Conservation (phyloP, 1,140 invertebrate genomes). For the Sinella curviseta region DNA sequence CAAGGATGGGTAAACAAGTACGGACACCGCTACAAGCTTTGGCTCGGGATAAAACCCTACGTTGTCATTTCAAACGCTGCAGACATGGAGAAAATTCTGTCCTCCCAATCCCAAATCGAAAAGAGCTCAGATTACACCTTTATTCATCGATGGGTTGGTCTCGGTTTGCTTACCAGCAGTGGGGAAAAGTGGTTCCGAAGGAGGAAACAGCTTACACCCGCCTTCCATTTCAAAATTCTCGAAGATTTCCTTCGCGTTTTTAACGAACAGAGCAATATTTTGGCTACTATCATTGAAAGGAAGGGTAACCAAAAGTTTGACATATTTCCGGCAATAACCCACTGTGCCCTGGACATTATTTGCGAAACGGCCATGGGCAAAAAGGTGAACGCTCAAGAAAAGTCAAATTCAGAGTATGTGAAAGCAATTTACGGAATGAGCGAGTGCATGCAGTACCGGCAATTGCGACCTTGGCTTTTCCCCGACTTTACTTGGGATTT, state of each 20-base stretch:
- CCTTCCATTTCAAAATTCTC: conserved; percentile 86
- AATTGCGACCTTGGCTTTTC: conserved; percentile 79
- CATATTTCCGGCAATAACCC: conserved; percentile 65
- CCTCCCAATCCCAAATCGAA: conserved; percentile 68
- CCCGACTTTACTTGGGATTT: conserved; percentile 77
- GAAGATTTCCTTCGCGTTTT: conserved; percentile 82
- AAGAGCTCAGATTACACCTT: conserved; percentile 74
- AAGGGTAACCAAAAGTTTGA: conserved; percentile 63
- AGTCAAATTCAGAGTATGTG: conserved; percentile 72
- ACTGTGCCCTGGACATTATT: conserved; percentile 76
- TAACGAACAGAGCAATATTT: conserved; percentile 69
- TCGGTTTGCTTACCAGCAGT: conserved; percentile 36
- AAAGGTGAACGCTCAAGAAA: conserved; percentile 68
- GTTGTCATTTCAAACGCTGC: conserved; percentile 3
- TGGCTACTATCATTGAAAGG: conserved; percentile 66
- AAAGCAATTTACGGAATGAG: conserved; percentile 64
- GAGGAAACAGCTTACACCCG: conserved; percentile 82
- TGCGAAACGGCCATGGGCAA: conserved; percentile 84
- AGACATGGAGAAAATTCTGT: conserved; percentile 63
- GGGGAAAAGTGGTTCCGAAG: conserved; percentile 76
- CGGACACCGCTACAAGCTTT: neutral
- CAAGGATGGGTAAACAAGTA: neutral
- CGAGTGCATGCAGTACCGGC: conserved; percentile 60
- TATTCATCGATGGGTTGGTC: conserved; percentile 54
- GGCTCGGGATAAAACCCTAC: neutral